Percentiles rank a stretch among this genome's conserved stretches.
These are phyloP conservation scores for Crossaster papposus DNA, from an alignment of 53 echinoderm and acorn worm species.

Conservation along the genomic window DNA sequence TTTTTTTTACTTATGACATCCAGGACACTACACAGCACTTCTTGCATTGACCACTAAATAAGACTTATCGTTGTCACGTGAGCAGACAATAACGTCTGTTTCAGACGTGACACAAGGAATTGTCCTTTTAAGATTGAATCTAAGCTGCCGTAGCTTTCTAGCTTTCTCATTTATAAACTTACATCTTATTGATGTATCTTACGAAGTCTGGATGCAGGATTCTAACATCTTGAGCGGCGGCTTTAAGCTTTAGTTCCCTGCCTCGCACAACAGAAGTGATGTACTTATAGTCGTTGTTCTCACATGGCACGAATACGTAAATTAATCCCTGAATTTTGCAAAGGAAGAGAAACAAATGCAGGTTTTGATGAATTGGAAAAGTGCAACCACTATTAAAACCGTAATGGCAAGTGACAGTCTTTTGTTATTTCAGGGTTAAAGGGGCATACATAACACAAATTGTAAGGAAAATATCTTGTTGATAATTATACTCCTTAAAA, in stretches of 20 bases:
- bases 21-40: too few relatives aligned
- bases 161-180: slow-evolving; percentile 47
- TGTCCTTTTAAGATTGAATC: neutral
- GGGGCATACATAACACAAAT: too few relatives aligned
- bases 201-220: slow-evolving; percentile 60
- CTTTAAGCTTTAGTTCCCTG: slow-evolving; percentile 66
- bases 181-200: slow-evolving; percentile 73
- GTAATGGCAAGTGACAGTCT: too few relatives aligned
- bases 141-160: neutral
- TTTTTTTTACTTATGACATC: too few relatives aligned
- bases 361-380: neutral
- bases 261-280: slow-evolving; percentile 68
- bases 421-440: too few relatives aligned
- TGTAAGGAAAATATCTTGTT: too few relatives aligned
- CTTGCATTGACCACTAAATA: too few relatives aligned
- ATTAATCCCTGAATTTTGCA: slow-evolving; percentile 66
- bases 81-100: too few relatives aligned
- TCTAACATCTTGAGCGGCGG: slow-evolving; percentile 61
- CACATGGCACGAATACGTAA: slow-evolving; percentile 85
- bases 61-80: too few relatives aligned
- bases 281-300: slow-evolving; percentile 84
- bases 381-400: too few relatives aligned
- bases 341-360: neutral
- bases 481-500: too few relatives aligned
- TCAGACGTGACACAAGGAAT: neutral